phyloP scores from a whole-genome alignment of 2,113 vertebrate species.

The Tretioscincus oriximinensis region DNA sequence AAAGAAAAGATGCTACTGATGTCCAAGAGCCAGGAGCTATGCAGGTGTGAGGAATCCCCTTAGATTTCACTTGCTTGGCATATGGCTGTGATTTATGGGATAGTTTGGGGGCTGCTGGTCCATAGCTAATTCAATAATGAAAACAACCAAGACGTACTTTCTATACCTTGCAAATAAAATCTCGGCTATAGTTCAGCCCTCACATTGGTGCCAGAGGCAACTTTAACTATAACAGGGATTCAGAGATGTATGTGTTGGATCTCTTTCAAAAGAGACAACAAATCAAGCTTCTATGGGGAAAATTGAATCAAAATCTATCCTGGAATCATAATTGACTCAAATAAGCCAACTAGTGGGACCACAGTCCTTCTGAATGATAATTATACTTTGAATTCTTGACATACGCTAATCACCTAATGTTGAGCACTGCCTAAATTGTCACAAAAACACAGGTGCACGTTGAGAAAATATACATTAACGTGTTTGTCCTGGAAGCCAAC shows the following conservation, averaged over 20 bases:
- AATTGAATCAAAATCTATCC: not conserved
- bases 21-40: not conserved
- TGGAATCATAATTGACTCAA: conserved; percentile 19
- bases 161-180: not conserved
- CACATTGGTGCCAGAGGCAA: conserved; percentile 8
- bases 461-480: not conserved
- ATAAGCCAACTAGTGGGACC: not conserved
- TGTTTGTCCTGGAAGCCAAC: not conserved
- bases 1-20: not conserved
- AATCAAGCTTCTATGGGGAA: not conserved
- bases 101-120: not conserved
- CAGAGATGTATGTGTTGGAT: conserved; percentile 5
- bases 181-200: not conserved
- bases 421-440: conserved; percentile 23
- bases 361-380: conserved; percentile 13
- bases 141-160: not conserved
- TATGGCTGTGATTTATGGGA: conserved; percentile 1
- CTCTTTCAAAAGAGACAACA: not conserved
- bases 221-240: conserved; percentile 22
- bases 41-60: not conserved
- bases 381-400: not conserved
- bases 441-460: conserved; percentile 4
- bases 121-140: not conserved
- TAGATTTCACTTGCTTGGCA: not conserved
- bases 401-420: conserved; percentile 22